Evolutionary conservation across 2,113 vertebrate species (phyloP), one percentile per base, ranked within the genome.

Genomic region (Strix aluco): DNA sequence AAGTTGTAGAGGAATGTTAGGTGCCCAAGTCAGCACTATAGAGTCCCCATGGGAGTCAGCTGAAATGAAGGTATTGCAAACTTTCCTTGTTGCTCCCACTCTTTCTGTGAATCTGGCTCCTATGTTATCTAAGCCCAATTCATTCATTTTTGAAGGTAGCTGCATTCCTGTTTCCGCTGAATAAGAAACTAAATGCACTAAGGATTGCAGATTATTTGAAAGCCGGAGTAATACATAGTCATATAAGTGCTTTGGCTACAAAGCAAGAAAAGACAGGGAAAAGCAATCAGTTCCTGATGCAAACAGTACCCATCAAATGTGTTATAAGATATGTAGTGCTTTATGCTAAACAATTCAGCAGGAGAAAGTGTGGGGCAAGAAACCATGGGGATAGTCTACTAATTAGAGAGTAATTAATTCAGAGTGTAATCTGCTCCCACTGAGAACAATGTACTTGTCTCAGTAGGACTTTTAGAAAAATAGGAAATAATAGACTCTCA

Each of bases 381-480:
- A 89, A 91, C 23, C 65, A 79, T 69, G 55, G 74, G 79, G 65
- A 92, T 85, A 66, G 55, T 75, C 65, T 66, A 67, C 67, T 92
- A 96, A 96, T 96, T 94, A 94, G 47, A 44, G 34, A 83, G 69
- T 55, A 90, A 95, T 96, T 95, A 92, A 94, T 88, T 95, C 83
- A 84, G 47, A 93, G 69, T 74, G 74, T 49, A 93, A 88, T 95
- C 72, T 84, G 51, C 19, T 93, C 77, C 95, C 59, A 84, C 69
- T 67, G 82, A 92, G 90, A 90, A 93, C 88, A 96, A 94, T 90
- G 63, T 20, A 40, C 63, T 96, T 88, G 78, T 93, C 94, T 95
- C 94, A 52, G 77, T 55, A 93, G 82, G 83, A 94, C 42, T 86
- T 93, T 74, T 63, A 81, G 57, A 90, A 94, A 88, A 96, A 93